Conservation (phyloP, 1,140 invertebrate genomes). For the Conus ventricosus region DNA sequence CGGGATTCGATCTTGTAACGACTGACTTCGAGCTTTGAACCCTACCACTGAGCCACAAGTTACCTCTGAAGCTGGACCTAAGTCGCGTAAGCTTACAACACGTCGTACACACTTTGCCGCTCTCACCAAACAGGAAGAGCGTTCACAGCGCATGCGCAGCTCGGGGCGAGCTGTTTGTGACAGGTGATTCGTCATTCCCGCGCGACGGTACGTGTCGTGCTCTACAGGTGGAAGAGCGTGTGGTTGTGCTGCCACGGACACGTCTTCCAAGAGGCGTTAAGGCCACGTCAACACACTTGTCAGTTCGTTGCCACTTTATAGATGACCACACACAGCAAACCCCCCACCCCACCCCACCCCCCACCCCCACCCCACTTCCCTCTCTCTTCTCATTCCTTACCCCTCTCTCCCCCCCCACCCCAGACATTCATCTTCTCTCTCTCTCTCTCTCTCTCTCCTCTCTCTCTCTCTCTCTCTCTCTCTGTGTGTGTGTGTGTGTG, state of each 20-base stretch:
- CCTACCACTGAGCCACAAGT: too few species aligned
- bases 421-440: background rate
- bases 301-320: too few species aligned
- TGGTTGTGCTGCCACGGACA: background rate
- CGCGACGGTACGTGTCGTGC: background rate
- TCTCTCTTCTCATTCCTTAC: background rate
- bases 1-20: too few species aligned
- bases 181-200: conserved; percentile 15
- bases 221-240: background rate
- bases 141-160: conserved; percentile 6
- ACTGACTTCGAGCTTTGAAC: too few species aligned
- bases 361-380: background rate
- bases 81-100: too few species aligned
- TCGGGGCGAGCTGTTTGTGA: background rate
- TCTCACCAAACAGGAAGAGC: background rate
- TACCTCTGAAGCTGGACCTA: too few species aligned
- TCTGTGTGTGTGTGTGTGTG: too few species aligned
- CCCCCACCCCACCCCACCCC: background rate
- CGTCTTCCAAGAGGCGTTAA: background rate
- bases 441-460: background rate
- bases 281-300: too few species aligned
- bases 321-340: too few species aligned
- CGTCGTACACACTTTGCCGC: background rate
- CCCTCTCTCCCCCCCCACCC: background rate
- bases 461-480: background rate